A percentile compares a stretch with the other conserved stretches of the same genome.
phyloP scores from a whole-genome alignment of 1,140 invertebrate species.

The Camponotus pennsylvanicus region DNA sequence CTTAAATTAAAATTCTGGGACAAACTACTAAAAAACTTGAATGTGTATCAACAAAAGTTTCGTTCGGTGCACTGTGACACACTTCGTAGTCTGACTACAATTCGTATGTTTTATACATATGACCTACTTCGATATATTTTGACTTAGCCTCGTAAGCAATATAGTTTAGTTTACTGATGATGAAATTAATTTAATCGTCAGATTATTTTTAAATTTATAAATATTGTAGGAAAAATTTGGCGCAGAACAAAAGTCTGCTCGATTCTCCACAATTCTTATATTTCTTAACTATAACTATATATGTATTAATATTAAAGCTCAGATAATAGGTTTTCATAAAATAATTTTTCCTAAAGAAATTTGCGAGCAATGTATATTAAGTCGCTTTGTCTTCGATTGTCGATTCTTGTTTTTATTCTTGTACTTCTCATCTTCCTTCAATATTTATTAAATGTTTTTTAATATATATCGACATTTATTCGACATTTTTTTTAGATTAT shows the following conservation, averaged over 20 bases:
- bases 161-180: background rate
- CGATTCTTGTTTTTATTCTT: background rate
- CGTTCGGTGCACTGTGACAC: conserved; percentile 8
- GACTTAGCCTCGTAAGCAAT: background rate
- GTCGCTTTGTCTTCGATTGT: background rate
- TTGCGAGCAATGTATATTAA: background rate
- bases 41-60: conserved; percentile 34
- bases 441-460: background rate
- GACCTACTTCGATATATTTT: conserved; percentile 1
- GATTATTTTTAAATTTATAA: conserved; percentile 20
- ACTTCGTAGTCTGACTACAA: conserved; percentile 30
- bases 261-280: conserved; percentile 7
- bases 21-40: background rate
- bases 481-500: background rate
- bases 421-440: background rate
- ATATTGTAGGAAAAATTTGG: background rate
- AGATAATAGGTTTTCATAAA: conserved; percentile 8
- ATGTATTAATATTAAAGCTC: conserved; percentile 9
- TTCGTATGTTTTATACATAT: conserved; percentile 26
- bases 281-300: conserved; percentile 15
- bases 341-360: conserved; percentile 12
- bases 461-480: background rate
- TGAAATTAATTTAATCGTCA: background rate
- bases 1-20: conserved; percentile 16
- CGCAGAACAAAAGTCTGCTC: too few relatives aligned